Evolutionary conservation across 2,113 vertebrate genomes (phyloP), one percentile per base, ranked within the genome.

Genomic region (Scatophagus argus): DNA sequence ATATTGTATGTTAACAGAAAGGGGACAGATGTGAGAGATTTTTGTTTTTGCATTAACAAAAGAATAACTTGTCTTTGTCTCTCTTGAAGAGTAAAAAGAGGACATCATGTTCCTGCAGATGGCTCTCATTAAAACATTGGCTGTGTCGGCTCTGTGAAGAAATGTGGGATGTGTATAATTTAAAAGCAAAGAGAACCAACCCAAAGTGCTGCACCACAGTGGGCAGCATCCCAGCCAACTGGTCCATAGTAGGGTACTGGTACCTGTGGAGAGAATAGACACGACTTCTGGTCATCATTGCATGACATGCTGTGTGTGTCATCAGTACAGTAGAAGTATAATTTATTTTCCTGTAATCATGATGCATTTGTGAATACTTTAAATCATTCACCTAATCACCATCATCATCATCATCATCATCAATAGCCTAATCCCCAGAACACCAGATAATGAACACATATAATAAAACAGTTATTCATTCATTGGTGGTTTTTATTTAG

Each of bases 231-330:
- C 96, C 96, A 0, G 98, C 97, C 91, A 99, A 82, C 90, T 99
- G 97, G 88, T 99, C 98, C 98, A 99, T 99, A 66, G 97, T 97
- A 11, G 98, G 98, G 73, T 97, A 99, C 94, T 98, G 98, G 93
- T 98, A 99, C 88, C 98, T 99, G 90, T 29, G 43, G 68, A 85
- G n/a, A 72, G 32, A 55, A 41, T 65, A 11, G 3, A 75, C 34
- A 68, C 0, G 7, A 31, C 38, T 21, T 36, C 27, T 71, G 6
- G 6, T 41, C 25, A 73, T 27, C 9, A 14, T 19, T 6, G 36
- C 27, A 21, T 25, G 41, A 49, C 43, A 43, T 25, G 25, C 17
- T 47, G 62, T 70, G 21, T 72, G 34, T 76, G 43, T 43, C 6
- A 58, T 52, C 34, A 47, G 13, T 54, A 41, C 13, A 38, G 11